phyloP scores from a whole-genome alignment of 2,797 vertebrate species.

The Linurgus olivaceus region DNA sequence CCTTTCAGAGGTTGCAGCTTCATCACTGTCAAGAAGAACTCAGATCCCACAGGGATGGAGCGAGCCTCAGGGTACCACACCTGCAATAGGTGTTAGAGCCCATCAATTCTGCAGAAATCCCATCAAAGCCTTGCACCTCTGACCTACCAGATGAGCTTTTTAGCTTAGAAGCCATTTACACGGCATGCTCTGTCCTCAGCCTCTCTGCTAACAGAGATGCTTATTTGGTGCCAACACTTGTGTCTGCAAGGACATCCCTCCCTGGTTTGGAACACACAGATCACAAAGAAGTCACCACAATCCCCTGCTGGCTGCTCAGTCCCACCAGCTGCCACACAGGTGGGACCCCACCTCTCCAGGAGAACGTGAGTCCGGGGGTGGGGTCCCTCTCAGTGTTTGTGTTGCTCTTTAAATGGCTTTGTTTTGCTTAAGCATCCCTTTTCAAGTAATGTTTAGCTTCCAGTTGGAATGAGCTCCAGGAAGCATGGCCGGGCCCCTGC shows the following conservation, averaged over 20 bases:
- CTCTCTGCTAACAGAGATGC: neutral
- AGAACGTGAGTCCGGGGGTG: neutral
- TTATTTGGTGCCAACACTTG: neutral
- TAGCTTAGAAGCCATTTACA: neutral
- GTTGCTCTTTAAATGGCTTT: slow-evolving; percentile 59
- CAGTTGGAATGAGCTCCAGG: slow-evolving; percentile 77
- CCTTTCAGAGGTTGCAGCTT: neutral
- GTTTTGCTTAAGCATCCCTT: slow-evolving; percentile 68
- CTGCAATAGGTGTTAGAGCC: accelerated
- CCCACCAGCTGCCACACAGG: neutral
- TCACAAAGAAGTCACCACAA: neutral
- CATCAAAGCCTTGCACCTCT: neutral
- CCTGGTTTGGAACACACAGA: neutral
- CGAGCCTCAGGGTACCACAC: neutral
- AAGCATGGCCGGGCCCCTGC: slow-evolving; percentile 71
- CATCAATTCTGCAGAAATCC: accelerated
- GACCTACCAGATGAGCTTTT: neutral
- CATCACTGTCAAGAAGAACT: neutral
- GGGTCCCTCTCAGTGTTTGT: slow-evolving; percentile 26
- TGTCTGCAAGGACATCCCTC: neutral
- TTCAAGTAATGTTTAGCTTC: slow-evolving; percentile 78
- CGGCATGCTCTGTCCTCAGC: neutral
- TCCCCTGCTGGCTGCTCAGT: neutral
- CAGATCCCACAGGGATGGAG: too few relatives aligned
- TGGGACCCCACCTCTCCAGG: neutral